phyloP scores from a whole-genome alignment of 1,140 invertebrate genomes.

The Thrips palmi region DNA sequence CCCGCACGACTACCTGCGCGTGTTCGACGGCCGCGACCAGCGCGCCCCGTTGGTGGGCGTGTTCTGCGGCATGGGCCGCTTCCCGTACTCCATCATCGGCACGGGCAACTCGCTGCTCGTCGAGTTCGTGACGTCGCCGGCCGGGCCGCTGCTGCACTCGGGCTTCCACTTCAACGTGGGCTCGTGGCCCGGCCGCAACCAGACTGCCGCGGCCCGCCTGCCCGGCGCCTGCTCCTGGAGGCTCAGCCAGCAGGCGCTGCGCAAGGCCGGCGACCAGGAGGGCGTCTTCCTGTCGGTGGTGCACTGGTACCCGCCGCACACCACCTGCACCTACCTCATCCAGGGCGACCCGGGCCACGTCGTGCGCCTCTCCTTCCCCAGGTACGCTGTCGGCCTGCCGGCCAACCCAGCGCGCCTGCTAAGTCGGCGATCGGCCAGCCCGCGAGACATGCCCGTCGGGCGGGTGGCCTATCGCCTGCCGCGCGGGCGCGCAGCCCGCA shows the following conservation, averaged over 20 bases:
- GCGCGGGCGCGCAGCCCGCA: too few relatives aligned
- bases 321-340: constrained; percentile 75
- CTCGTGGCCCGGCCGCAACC: constrained; percentile 78
- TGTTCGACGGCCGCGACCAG: constrained; percentile 81
- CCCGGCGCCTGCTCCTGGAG: constrained; percentile 77
- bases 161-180: constrained; percentile 87
- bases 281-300: constrained; percentile 77
- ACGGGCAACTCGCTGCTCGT: constrained; percentile 77
- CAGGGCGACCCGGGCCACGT: constrained; percentile 66
- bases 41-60: constrained; percentile 70
- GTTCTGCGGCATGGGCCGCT: constrained; percentile 85
- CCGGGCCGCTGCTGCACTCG: constrained; percentile 70
- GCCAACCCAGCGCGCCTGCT: too few relatives aligned
- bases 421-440: too few relatives aligned
- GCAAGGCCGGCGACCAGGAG: constrained; percentile 52
- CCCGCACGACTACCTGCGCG: constrained; percentile 74
- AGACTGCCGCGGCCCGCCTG: constrained; percentile 51
- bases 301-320: constrained; percentile 82
- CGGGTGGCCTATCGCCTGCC: too few relatives aligned
- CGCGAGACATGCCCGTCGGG: too few relatives aligned
- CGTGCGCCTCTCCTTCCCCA: constrained; percentile 69
- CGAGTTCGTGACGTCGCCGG: constrained; percentile 77
- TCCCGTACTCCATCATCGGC: constrained; percentile 83
- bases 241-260: constrained; percentile 58
- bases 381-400: constrained; percentile 32